These are phyloP conservation scores for Pyrgilauda ruficollis DNA, from an alignment of 2,113 vertebrate species.

Conservation along the genomic window DNA sequence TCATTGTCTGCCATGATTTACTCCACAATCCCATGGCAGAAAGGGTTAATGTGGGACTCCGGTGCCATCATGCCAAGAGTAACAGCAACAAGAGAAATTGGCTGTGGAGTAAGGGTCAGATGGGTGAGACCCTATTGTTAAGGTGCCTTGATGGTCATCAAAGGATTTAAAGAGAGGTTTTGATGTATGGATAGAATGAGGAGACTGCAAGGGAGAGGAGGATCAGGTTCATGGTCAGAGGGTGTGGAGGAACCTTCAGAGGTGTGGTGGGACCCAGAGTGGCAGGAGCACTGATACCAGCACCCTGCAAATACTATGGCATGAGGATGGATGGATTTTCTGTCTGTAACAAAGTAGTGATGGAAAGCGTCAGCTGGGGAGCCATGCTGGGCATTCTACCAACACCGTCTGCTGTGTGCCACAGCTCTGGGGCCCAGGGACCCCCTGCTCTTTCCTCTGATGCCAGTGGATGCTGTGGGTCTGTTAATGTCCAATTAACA, in stretches of 20 bases:
- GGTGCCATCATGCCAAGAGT: fast-evolving
- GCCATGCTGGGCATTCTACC: neutral
- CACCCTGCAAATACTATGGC: fast-evolving
- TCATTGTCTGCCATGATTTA: neutral
- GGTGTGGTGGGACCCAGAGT: neutral
- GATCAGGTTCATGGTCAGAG: neutral
- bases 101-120: neutral
- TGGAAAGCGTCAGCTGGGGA: neutral
- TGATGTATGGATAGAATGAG: neutral
- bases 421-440: neutral
- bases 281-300: neutral
- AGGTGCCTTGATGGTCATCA: neutral
- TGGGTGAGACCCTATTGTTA: neutral
- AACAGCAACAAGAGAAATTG: neutral
- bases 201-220: neutral
- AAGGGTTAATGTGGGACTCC: neutral
- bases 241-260: neutral
- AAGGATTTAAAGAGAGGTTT: neutral
- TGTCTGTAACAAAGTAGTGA: neutral
- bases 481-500: neutral
- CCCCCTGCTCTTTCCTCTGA: neutral
- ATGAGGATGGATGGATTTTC: neutral
- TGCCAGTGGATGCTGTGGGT: neutral
- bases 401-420: neutral
- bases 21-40: neutral